Evolutionary conservation across 2,888 invertebrate species (phyloP).

Genomic region (Synanthedon andrenaeformis): DNA sequence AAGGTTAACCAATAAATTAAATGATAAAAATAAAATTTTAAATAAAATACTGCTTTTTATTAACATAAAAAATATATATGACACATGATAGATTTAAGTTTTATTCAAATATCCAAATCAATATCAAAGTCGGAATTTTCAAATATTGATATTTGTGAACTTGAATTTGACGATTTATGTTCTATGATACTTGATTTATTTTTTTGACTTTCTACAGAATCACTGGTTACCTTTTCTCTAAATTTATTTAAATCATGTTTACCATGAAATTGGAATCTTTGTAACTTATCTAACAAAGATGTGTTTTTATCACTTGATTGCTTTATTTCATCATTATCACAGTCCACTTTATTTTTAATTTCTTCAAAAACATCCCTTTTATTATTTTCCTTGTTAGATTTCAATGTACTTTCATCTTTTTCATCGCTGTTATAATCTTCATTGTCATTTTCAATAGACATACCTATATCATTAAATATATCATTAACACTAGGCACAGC

Average conservation of each 20-base stretch:
- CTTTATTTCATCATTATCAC: conserved; percentile 5
- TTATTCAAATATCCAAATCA: conserved; percentile 51
- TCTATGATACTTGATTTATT: conserved; percentile 1
- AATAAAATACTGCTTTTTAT: background rate
- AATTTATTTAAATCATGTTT: conserved; percentile 39
- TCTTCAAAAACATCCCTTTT: conserved; percentile 1
- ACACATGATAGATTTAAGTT: no score
- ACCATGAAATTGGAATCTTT: conserved; percentile 42
- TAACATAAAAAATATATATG: background rate
- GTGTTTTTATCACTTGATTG: conserved; percentile 1
- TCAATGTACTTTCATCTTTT: conserved; percentile 2
- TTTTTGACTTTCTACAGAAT: conserved; percentile 13
- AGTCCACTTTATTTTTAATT: conserved; percentile 5
- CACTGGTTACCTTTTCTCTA: conserved; percentile 22
- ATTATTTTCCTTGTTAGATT: background rate
- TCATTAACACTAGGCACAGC: conserved; percentile 62
- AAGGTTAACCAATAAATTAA: no score
- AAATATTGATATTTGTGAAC: conserved; percentile 62
- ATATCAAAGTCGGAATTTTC: conserved; percentile 65
- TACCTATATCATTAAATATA: conserved; percentile 40
- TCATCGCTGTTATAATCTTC: conserved; percentile 5
- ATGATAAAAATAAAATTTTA: background rate
- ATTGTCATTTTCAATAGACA: conserved; percentile 13
- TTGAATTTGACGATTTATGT: conserved; percentile 8
- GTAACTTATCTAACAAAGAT: conserved; percentile 29